Base-by-base conservation (phyloP, 2,797 vertebrate genomes). In the Chiroxiphia lanceolata region DNA sequence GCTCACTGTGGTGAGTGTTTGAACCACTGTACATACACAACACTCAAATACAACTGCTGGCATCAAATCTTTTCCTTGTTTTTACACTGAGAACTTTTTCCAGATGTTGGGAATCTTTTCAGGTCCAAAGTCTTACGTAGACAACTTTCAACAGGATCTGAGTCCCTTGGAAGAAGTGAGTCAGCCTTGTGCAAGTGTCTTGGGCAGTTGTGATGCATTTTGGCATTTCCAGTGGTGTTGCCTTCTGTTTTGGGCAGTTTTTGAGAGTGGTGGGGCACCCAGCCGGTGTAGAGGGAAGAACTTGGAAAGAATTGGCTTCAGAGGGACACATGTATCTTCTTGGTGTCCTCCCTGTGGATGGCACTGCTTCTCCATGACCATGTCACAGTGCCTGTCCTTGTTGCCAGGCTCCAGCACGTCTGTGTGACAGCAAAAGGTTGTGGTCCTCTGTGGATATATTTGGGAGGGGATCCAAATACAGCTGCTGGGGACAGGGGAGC, bases 271-370 rank as follows among this genome's bases (percentile, higher is more conserved):
- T 36, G 31, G 26, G 53, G 20, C 61, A 38, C 36, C 23, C 26
- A 63, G 9, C 50, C 71, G 26, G 12, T 65, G 4, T 47, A 47
- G 40, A 15, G 17, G 7, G 42, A 48, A 33, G 29, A 40, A 42
- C 14, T 38, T 12, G 16, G 15, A 38, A 74, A 74, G n/a, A 51
- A 15, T 4, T 61, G 44, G 9, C 20, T 82, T 47, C 29, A 48
- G 20, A 74, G 70, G 18, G 29, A 20, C 3, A 5, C 0, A 0
- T 19, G 27, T 23, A 11, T 13, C 6, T 14, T 6, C 11, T 53
- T 79, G 59, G 29, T 63, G 74, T 29, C 10, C 15, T 70, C 42
- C 7, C 23, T 80, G 38, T 77, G 64, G 69, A 6, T 31, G 36
- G 15, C 6, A 2, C 20, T 21, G 4, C 48, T 85, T n/a, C 70